These are phyloP conservation scores for Heteronetta atricapilla DNA, from an alignment of 2,113 vertebrate genomes.

Conservation along the genomic window DNA sequence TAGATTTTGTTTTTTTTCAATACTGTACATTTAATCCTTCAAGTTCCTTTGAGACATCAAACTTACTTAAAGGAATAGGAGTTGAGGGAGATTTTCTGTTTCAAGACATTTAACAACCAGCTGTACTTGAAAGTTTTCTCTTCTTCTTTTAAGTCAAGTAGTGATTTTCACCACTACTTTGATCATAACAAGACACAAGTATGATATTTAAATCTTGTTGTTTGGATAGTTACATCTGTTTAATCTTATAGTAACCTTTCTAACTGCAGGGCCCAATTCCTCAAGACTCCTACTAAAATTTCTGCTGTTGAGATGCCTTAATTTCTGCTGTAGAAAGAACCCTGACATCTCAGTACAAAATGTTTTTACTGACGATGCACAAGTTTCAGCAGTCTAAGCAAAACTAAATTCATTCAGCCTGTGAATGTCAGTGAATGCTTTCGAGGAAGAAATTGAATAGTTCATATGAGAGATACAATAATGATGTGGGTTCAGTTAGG, in stretches of 20 bases:
- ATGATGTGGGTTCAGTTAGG: neutral
- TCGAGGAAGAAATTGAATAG: neutral
- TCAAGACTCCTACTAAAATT: neutral
- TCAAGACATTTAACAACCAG: neutral
- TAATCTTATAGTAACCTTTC: neutral
- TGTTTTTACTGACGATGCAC: neutral
- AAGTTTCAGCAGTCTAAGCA: neutral
- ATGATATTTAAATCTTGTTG: neutral
- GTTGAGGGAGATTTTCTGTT: neutral
- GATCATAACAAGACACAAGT: neutral
- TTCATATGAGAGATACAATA: neutral
- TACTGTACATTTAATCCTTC: neutral
- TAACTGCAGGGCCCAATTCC: neutral
- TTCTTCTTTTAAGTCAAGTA: neutral
- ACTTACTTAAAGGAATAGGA: neutral
- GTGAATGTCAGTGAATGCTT: neutral
- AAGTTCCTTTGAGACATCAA: neutral
- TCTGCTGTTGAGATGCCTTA: neutral
- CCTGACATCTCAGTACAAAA: neutral
- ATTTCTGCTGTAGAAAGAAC: neutral
- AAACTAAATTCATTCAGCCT: neutral
- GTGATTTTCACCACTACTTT: neutral
- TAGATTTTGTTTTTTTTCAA: neutral
- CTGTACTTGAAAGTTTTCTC: neutral
- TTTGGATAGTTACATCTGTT: constrained; percentile 9